These are phyloP conservation scores for Heteromormyrus szaboi DNA, from an alignment of 2,797 vertebrate genomes.

Conservation along the genomic window DNA sequence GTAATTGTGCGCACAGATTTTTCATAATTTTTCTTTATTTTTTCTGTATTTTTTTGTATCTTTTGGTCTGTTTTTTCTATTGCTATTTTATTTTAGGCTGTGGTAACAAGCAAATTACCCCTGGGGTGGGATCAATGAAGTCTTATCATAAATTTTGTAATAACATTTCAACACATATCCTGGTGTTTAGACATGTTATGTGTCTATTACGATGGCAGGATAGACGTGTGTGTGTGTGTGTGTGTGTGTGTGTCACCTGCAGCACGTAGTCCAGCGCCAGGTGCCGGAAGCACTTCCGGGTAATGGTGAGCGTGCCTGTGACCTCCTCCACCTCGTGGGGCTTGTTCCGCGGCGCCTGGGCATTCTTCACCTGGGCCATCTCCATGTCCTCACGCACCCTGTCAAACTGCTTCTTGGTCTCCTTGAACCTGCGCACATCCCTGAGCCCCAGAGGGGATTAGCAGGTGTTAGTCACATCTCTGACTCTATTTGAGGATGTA, in stretches of 20 bases:
- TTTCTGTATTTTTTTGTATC: not conserved
- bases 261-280: slow-evolving; percentile 90
- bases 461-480: not conserved
- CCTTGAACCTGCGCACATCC: slow-evolving; percentile 92
- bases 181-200: not conserved
- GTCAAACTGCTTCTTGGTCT: slow-evolving; percentile 96
- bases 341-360: slow-evolving; percentile 86
- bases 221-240: not conserved
- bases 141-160: not conserved
- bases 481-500: not conserved
- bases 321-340: slow-evolving; percentile 93
- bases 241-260: slow-evolving; percentile 61
- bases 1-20: not conserved
- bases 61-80: not conserved
- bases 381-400: slow-evolving; percentile 89
- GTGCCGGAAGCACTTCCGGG: slow-evolving; percentile 89
- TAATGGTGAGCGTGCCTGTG: slow-evolving; percentile 74
- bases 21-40: not conserved
- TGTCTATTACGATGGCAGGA: not conserved
- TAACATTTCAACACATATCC: not conserved
- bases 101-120: not conserved
- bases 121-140: not conserved
- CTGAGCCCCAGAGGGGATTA: slow-evolving; percentile 49
- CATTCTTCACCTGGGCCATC: slow-evolving; percentile 87
- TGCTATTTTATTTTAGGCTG: not conserved